Evolutionary conservation across 2,113 vertebrate genomes (phyloP).

Genomic region (Aramus guarauna): DNA sequence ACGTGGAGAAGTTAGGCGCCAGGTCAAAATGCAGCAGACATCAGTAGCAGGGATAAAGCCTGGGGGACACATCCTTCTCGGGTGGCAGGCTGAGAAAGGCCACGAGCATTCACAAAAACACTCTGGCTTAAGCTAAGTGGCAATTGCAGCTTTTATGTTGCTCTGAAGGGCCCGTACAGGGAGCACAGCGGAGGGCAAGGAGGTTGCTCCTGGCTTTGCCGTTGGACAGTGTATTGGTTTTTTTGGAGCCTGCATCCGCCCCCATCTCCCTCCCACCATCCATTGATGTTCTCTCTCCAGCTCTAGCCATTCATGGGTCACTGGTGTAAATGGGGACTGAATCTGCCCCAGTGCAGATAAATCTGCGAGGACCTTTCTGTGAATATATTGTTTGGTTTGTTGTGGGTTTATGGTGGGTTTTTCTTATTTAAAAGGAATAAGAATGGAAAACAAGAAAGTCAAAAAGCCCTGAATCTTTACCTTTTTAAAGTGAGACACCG

Average conservation of each 20-base stretch:
- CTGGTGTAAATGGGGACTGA: not conserved
- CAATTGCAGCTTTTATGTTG: not conserved
- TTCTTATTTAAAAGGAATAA: not conserved
- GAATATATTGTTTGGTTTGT: not conserved
- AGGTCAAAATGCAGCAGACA: not conserved
- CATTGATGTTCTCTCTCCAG: not conserved
- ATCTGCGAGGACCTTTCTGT: not conserved
- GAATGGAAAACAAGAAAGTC: constrained; percentile 40
- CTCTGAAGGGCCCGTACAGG: not conserved
- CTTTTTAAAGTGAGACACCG: constrained; percentile 38
- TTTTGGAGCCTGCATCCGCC: not conserved
- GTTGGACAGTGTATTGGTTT: not conserved
- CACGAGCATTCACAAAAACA: not conserved
- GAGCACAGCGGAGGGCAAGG: not conserved
- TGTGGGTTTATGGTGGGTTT: not conserved
- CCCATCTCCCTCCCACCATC: not conserved
- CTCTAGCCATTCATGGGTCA: not conserved
- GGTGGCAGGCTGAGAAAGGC: not conserved
- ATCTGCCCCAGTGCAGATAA: not conserved
- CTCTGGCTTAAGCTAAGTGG: not conserved
- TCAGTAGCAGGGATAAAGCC: not conserved
- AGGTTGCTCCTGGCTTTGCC: not conserved
- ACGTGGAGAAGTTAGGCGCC: not conserved
- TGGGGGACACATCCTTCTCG: not conserved
- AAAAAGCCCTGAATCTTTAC: constrained; percentile 41